Base-by-base conservation (phyloP, 2,113 vertebrate genomes). In the Seriola quinqueradiata region DNA sequence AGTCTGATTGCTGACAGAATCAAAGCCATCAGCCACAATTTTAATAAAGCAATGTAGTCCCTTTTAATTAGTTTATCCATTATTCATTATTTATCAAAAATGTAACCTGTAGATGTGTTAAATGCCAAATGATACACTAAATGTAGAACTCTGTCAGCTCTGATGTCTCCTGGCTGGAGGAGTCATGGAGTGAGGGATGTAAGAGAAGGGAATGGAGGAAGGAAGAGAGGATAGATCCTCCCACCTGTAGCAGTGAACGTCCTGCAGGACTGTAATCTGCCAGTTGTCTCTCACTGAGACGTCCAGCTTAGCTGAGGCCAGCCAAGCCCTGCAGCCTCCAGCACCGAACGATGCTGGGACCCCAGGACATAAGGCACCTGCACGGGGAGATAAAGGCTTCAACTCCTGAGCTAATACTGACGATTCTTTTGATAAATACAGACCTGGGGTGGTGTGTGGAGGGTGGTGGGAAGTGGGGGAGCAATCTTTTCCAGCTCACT, bases 361-460 rank as follows among this genome's bases (percentile, higher is more conserved):
- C 93, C 87, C 81, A 68, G 91, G 92, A 95, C 91, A 88, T 75
- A 81, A 90, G 89, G 89, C 93, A 93, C 92, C 93, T 95, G 93
- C 92, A 93, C 79, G 44, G 83, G 90, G 90, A 95, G 94, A 95
- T 95, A 95, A 95, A 95, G 93, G 93, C 93, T 94, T 95, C 93
- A 95, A 93, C 94, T 95, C 89, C 89, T 76, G 90, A 93, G 90
- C 90, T 94, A 93, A 94, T 92, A 94, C 92, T 91, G 89, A 93
- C 90, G 90, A 89, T 91, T 91, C 77, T 83, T 90, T 92, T 94
- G 93, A 95, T 95, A 95, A 94, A 94, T 94, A 91, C 90, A 95
- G 89, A 87, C 79, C 57, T 73, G 82, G 75, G 79, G 74, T 83
- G 85, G 73, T 76, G 80, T 85, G 79, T 40, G 44, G 77, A 58